Evolutionary conservation across 1,140 invertebrate genomes (phyloP), one percentile per base, ranked within the genome.

Genomic region (Batillaria attramentaria): DNA sequence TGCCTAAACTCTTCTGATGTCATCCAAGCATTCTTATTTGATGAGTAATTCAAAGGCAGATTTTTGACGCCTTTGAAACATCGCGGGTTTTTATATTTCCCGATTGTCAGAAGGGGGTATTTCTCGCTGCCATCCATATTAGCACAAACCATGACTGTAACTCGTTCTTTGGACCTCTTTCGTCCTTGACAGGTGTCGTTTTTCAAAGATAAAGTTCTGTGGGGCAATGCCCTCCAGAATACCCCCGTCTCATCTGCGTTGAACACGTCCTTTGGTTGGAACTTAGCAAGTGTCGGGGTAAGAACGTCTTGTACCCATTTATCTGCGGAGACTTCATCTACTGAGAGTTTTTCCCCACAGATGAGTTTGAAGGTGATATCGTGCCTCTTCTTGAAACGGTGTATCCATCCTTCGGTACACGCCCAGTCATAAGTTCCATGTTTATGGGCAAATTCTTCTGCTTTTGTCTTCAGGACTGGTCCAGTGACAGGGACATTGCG

Each of bases 111-210:
- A 16, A 82, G 77, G 42, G 66, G 79, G 1, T 79, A 8, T 77
- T 85, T 85, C 41, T 85, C 75, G 42, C 68, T 66, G 28, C 84
- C 84, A 50, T 57, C 35, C 78, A 82, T 81, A 60, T 86, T 86
- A 18, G 82, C 65, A 79, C 79, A 79, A 43, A 85, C 42, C n/a
- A 83, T 31, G 2, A 84, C 77, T 57, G 81, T 79, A 46, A 85
- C 18, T 77, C 84, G 65, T n/a, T 81, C 77, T 78, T 84, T 83
- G 5, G 42, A 89, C 35, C 85, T 65, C 83, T 93, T 92, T 13
- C 90, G 74, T 2, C 81, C 78, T 50, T 80, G 76, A 66, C 72
- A 82, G 31, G 33, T 16, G 16, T 41, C 43, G 24, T 33, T 31
- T 74, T 79, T 83, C 33, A 80, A 81, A 8, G 81, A 77, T 1